Evolutionary conservation across 2,888 invertebrate genomes (phyloP).

Genomic region (Cataglyphis altisquamis): DNA sequence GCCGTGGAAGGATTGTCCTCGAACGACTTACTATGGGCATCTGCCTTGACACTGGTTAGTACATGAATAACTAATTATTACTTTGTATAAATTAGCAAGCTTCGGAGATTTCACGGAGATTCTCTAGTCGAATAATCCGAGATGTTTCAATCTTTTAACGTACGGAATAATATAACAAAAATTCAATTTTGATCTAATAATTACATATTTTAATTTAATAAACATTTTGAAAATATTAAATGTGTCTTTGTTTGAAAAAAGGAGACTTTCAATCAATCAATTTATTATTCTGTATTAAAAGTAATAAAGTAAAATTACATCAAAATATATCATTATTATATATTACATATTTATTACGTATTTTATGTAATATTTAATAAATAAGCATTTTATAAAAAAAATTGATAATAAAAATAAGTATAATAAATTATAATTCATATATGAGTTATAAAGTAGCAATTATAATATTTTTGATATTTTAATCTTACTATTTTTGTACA

Average conservation of each 20-base stretch:
- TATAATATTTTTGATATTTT: conserved; percentile 2
- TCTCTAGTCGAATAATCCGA: neutral
- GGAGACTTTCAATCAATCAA: neutral
- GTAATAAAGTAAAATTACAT: neutral
- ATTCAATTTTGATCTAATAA: neutral
- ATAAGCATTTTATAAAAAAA: neutral
- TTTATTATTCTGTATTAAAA: neutral
- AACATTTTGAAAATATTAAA: neutral
- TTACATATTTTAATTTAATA: neutral
- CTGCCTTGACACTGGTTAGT: conserved; percentile 87
- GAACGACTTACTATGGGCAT: conserved; percentile 87
- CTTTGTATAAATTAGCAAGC: neutral
- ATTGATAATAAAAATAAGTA: no score
- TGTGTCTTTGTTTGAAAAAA: neutral
- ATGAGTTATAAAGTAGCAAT: neutral
- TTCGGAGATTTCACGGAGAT: neutral
- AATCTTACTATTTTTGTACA: neutral
- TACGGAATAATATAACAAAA: neutral
- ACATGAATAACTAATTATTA: conserved; percentile 24
- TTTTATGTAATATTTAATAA: neutral
- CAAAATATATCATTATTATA: neutral
- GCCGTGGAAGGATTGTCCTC: conserved; percentile 81
- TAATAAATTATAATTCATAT: neutral
- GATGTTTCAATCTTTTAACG: neutral
- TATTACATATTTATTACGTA: neutral